Evolutionary conservation across 2,888 invertebrate genomes (phyloP).

Genomic region (Ganaspis brasiliensis): DNA sequence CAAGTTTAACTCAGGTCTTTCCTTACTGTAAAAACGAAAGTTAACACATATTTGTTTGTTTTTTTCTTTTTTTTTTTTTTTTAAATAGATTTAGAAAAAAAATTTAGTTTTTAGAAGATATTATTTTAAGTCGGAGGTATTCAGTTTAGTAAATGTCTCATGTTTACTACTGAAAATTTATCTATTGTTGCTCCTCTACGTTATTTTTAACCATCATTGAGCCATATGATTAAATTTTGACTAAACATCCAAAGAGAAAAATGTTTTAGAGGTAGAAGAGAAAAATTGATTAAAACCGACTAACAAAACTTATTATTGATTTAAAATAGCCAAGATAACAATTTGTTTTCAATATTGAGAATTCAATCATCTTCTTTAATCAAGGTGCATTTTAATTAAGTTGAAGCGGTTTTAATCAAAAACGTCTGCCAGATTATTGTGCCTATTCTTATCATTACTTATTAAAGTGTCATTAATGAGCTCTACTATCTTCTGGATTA

Average conservation of each 20-base stretch:
- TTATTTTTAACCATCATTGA: constrained; percentile 56
- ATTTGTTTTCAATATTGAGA: neutral
- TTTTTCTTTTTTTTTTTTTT: no score
- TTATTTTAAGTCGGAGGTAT: constrained; percentile 40
- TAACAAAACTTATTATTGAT: neutral
- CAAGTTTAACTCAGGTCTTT: constrained; percentile 41
- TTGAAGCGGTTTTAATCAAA: constrained; percentile 27
- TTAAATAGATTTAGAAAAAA: constrained; percentile 8
- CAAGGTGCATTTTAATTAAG: neutral
- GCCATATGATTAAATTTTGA: constrained; percentile 54
- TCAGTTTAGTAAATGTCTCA: constrained; percentile 57
- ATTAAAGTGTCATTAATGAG: constrained; percentile 12
- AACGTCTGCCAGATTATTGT: constrained; percentile 50
- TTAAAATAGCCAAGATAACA: no score
- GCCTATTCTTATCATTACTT: constrained; percentile 61
- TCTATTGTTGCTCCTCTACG: constrained; percentile 60
- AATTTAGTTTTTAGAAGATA: constrained; percentile 23
- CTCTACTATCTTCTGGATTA: constrained; percentile 45
- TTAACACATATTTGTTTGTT: no score
- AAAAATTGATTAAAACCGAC: neutral
- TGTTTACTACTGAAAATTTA: constrained; percentile 56
- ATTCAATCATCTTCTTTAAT: neutral
- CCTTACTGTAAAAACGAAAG: neutral
- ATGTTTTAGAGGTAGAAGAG: neutral
- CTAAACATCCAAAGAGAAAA: constrained; percentile 5